Evolutionary conservation across 2,797 vertebrate genomes (phyloP), one percentile per base, ranked within the genome.

Genomic region (Smutsia gigantea): DNA sequence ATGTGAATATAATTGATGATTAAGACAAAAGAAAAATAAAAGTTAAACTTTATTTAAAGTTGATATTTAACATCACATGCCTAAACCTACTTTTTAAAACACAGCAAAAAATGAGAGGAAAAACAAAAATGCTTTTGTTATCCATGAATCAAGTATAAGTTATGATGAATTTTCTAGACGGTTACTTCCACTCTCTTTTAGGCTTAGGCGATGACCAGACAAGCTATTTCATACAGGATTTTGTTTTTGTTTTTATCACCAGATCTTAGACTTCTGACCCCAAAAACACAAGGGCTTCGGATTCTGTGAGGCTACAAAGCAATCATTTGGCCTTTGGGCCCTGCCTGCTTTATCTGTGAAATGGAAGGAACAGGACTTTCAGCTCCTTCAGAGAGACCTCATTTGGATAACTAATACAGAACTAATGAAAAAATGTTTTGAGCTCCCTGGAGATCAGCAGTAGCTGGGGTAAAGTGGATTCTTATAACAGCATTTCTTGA

Each of bases 331-430:
- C 87, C 79, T 96, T 95, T 93, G 64, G 84, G 89, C 82, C 96
- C 96, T 96, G 85, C 96, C 94, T 94, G 55, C 87, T 86, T 91
- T 83, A 96, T 91, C 96, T 96, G 96, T 95, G 75, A 96, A 97
- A 98, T 96, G 94, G 84, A 98, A 96, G 72, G 83, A 96, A 87
- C 87, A 90, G 46, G 68, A 49, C 2, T 93, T 93, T 46, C 59
- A 82, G 86, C 78, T 96, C 77, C 74, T 92, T 87, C 61, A 83
- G 81, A 93, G 46, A 97, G 64, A 92, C 81, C 34, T 92, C 91
- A 49, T 95, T 96, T 94, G 88, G 89, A 84, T 96, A 97, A 90
- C 89, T 95, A 97, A 97, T 96, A 95, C 90, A 83, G 97, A 94
- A 92, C 42, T 68, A 94, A 92, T 94, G 92, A 72, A 78, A 95